A percentile compares a stretch with the other conserved stretches of the same genome.
Evolutionary conservation across 2,888 invertebrate genomes (phyloP).

Genomic region (Erebia aethiops): DNA sequence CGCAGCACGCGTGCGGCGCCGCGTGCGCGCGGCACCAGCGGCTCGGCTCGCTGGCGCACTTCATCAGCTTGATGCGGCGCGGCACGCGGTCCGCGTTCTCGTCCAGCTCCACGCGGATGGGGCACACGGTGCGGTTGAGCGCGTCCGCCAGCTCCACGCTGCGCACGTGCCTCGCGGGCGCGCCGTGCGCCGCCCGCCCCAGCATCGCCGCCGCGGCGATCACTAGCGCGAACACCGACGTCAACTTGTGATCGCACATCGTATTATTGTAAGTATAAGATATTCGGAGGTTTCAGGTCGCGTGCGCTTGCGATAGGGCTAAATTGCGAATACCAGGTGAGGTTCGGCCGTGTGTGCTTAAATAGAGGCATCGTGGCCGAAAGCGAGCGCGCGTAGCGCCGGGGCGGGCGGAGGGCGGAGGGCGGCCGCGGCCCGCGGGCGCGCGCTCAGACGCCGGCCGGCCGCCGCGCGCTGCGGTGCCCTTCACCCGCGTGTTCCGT

Average conservation of each 20-base stretch:
- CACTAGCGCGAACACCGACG: conserved; percentile 33
- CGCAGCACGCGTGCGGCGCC: conserved; percentile 66
- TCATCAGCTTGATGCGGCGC: conserved; percentile 67
- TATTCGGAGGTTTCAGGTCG: conserved; percentile 24
- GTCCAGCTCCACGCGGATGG: conserved; percentile 61
- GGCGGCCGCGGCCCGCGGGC: too few relatives aligned
- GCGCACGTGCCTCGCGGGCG: conserved; percentile 36
- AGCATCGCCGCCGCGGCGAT: conserved; percentile 41
- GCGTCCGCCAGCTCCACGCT: conserved; percentile 57
- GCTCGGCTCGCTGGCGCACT: conserved; percentile 61
- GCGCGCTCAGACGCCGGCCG: conserved; percentile 34
- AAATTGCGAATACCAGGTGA: conserved; percentile 57
- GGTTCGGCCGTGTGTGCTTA: conserved; percentile 33
- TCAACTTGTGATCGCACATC: conserved; percentile 38
- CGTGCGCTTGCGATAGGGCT: conserved; percentile 52
- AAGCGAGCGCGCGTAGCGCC: conserved; percentile 27
- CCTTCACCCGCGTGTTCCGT: background rate
- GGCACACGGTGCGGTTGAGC: conserved; percentile 68
- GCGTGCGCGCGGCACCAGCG: conserved; percentile 58
- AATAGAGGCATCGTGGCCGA: conserved; percentile 28
- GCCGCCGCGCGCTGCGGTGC: conserved; percentile 29
- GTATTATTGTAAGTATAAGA: background rate
- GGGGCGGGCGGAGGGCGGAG: conserved; percentile 28
- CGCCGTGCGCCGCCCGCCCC: conserved; percentile 38
- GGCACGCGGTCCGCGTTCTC: conserved; percentile 62